Percentiles rank a stretch among this genome's conserved stretches.
These are phyloP conservation scores for Salvelinus sp. DNA, from an alignment of 2,113 vertebrate species.

Conservation along the genomic window DNA sequence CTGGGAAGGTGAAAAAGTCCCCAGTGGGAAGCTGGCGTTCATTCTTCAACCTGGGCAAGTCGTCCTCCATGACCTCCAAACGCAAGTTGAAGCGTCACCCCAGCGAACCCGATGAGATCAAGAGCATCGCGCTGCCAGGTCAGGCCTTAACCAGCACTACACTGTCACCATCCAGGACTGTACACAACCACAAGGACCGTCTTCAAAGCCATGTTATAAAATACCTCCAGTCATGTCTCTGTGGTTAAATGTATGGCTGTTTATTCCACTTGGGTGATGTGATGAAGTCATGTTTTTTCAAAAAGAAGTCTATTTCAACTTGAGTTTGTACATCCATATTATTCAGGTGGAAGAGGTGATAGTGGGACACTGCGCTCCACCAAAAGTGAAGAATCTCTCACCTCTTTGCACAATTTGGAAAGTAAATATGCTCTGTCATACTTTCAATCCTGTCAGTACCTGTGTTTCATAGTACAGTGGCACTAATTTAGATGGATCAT, in stretches of 20 bases:
- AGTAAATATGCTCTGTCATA: constrained; percentile 67
- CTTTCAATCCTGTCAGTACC: not conserved
- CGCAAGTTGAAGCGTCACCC: constrained; percentile 92
- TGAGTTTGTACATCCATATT: not conserved
- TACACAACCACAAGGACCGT: not conserved
- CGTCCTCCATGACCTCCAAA: constrained; percentile 81
- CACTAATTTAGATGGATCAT: not conserved
- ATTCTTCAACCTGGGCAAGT: constrained; percentile 94
- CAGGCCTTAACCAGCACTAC: constrained; percentile 32
- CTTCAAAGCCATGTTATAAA: not conserved
- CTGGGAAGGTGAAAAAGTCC: constrained; percentile 90
- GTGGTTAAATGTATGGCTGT: too few species aligned
- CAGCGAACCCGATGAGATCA: constrained; percentile 93
- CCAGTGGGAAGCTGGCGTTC: constrained; percentile 95
- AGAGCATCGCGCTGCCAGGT: constrained; percentile 91
- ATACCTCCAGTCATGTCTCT: too few species aligned
- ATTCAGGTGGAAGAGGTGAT: constrained; percentile 87
- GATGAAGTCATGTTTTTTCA: too few species aligned
- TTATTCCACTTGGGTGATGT: too few species aligned
- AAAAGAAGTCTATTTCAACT: too few species aligned
- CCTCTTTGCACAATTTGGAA: constrained; percentile 88
- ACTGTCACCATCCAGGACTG: not conserved
- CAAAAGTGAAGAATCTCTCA: constrained; percentile 96
- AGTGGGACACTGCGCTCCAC: constrained; percentile 90
- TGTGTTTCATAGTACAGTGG: not conserved